Evolutionary conservation across 2,888 invertebrate species (phyloP), one percentile per base, ranked within the genome.

Genomic region (Ormia ochracea): DNA sequence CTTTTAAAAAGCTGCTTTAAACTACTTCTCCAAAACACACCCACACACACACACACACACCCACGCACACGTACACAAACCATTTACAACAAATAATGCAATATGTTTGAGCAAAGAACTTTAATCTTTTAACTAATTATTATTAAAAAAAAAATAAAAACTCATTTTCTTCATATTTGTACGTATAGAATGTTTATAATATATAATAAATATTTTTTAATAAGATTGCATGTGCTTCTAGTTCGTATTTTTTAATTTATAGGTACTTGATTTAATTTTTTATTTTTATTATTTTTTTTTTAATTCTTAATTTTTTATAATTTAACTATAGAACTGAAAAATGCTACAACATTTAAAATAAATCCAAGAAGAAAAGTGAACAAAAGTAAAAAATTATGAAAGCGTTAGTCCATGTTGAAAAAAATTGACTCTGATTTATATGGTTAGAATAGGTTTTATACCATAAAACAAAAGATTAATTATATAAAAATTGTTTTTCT

Each of bases 171-270:
- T 48, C 33, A 28, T 59, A 78, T 31, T 66, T 43, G 14, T 74
- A 38, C 28, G 43, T 50, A 58, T 36, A 72, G 14, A 59, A 59
- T n/a, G 23, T 33, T 7, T n/a, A n/a, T 56, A 45, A 61, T 70
- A 50, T 50, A 38, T 23, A 61, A 45, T 45, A 54, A 50, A 26
- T 59, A 28, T 28, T 52, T 45, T 31, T 54, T 56, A 56, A 58
- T 74, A 80, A 76, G 80, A 76, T 66, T 80, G 75, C 75, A 80
- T 80, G 80, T 80, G 80, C 80, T 80, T 80, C 80, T 80, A 80
- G 80, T 80, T 80, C 75, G 80, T 80, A 80, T 76, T 80, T 59
- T 66, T 73, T 80, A 80, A 80, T 72, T 80, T 61, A 68, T 80
- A 80, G 75, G 66, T 80, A 79, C 68, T 73, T 73, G 70, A 75